A percentile compares a stretch with the other conserved stretches of the same genome.
Conservation (phyloP, 2,888 invertebrate genomes). For the Yponomeuta plumbellus region DNA sequence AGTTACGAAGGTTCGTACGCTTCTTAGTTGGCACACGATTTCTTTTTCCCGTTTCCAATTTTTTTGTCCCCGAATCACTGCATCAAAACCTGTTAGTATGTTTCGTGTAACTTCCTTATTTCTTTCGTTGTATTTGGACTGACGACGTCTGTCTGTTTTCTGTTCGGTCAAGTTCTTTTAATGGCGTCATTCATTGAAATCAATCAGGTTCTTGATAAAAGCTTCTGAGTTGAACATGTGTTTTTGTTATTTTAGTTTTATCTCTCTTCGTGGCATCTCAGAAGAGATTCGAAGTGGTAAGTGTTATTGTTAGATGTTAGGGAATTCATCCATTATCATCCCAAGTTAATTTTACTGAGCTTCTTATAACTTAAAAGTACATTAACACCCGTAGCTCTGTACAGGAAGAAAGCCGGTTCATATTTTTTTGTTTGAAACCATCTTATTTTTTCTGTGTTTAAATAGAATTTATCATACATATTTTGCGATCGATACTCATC, state of each 20-base stretch:
- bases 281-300: neutral
- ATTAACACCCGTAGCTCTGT: too few relatives aligned
- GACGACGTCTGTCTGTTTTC: neutral
- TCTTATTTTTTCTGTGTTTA: too few relatives aligned
- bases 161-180: neutral
- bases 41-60: neutral
- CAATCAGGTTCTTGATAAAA: neutral
- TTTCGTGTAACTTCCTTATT: conserved; percentile 9
- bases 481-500: too few relatives aligned
- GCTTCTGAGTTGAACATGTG: neutral
- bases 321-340: neutral
- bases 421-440: too few relatives aligned
- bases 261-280: neutral
- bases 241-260: conserved; percentile 2
- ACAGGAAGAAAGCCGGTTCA: too few relatives aligned
- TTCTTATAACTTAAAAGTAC: too few relatives aligned
- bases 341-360: neutral
- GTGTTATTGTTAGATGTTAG: neutral
- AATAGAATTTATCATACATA: too few relatives aligned
- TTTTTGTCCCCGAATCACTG: neutral
- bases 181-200: neutral
- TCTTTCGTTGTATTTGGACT: too few relatives aligned
- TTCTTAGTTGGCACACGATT: neutral
- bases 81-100: conserved; percentile 9
- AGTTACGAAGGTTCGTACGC: too few relatives aligned